Percentiles rank a stretch among this genome's conserved stretches.
These are phyloP conservation scores for Zalophus californianus DNA, from an alignment of 2,797 vertebrate species.

Conservation along the genomic window DNA sequence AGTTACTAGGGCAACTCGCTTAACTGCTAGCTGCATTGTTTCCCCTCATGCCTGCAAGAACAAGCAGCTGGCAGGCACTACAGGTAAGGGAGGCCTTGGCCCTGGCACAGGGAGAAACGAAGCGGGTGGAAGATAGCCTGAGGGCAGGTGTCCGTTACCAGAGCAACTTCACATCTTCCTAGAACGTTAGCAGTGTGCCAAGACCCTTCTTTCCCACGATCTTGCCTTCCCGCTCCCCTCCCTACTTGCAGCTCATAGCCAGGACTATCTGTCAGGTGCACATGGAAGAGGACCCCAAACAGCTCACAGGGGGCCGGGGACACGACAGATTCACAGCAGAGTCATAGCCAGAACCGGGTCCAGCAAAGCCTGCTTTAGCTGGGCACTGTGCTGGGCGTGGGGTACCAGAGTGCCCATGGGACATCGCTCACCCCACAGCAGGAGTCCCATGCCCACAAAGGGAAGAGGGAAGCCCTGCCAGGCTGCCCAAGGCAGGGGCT, in stretches of 20 bases:
- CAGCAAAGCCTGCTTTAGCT: not conserved
- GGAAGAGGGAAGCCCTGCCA: not conserved
- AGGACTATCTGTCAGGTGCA: not conserved
- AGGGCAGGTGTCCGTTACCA: not conserved
- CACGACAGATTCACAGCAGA: not conserved
- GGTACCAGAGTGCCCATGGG: not conserved
- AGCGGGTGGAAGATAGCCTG: not conserved
- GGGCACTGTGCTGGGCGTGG: not conserved
- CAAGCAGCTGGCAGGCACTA: not conserved
- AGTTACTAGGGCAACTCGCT: not conserved
- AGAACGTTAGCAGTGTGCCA: not conserved
- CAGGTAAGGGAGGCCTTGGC: not conserved
- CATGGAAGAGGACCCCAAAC: not conserved
- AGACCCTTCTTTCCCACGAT: not conserved
- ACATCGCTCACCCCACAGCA: accelerated
- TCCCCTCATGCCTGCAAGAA: not conserved
- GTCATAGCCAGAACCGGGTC: not conserved
- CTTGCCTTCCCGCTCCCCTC: not conserved
- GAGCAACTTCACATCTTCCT: not conserved
- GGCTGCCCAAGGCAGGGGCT: not conserved
- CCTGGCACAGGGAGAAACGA: not conserved
- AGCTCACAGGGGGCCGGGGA: not conserved
- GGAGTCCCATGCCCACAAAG: not conserved
- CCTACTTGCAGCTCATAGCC: not conserved
- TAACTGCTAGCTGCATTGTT: not conserved